Percentiles rank a stretch among this genome's conserved stretches.
These are phyloP conservation scores for Resseliella maxima DNA, from an alignment of 2,888 invertebrate species.

Conservation along the genomic window DNA sequence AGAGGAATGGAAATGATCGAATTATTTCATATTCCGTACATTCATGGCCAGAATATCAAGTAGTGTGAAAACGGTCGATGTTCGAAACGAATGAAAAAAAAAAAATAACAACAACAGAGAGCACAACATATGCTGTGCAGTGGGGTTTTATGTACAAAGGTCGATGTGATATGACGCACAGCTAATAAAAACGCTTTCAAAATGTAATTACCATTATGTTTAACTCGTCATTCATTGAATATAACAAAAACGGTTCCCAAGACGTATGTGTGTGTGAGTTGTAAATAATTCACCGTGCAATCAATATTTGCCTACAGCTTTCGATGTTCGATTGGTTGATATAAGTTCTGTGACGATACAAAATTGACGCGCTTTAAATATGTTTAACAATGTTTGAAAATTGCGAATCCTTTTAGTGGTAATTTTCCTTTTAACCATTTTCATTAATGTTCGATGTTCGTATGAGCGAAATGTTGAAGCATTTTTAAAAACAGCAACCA, in stretches of 20 bases:
- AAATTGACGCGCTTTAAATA: neutral
- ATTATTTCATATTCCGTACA: neutral
- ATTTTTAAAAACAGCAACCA: neutral
- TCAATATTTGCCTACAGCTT: neutral
- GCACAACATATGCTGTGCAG: neutral
- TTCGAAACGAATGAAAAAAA: neutral
- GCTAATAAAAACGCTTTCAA: neutral
- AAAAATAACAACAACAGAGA: too few species aligned
- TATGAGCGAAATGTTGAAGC: neutral
- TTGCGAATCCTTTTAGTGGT: neutral
- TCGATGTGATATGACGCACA: neutral
- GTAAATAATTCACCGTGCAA: conserved; percentile 15
- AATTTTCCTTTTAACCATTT: neutral
- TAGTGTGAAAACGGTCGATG: neutral
- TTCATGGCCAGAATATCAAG: neutral
- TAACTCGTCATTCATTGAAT: neutral
- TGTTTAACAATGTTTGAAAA: neutral
- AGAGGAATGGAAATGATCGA: conserved; percentile 7
- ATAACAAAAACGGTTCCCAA: neutral
- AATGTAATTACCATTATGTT: conserved; percentile 15
- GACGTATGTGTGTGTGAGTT: neutral
- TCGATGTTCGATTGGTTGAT: neutral
- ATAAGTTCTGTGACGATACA: neutral
- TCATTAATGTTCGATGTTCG: neutral
- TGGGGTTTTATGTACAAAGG: neutral